Percentiles rank a stretch among this genome's conserved stretches.
Evolutionary conservation across 1,140 invertebrate species (phyloP).

Genomic region (Pantala flavescens): DNA sequence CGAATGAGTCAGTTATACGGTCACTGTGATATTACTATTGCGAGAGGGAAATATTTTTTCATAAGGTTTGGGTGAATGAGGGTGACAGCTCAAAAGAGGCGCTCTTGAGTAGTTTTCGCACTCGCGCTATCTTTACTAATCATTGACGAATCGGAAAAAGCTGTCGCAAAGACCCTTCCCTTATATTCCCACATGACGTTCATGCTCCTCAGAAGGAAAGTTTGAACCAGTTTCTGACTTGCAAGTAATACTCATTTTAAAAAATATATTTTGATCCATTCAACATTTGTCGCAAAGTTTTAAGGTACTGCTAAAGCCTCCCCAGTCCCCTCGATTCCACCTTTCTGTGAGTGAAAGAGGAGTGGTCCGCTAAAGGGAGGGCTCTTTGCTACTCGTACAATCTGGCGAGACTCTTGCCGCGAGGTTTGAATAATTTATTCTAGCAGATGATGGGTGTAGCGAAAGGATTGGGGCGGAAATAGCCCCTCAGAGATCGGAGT

Average conservation of each 20-base stretch:
- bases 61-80: not conserved
- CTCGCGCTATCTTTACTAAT: no score
- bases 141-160: not conserved
- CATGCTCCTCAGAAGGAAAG: no score
- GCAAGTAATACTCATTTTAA: no score
- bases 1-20: not conserved
- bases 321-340: not conserved
- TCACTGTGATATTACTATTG: not conserved
- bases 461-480: not conserved
- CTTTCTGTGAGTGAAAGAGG: not conserved
- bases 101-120: not conserved
- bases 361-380: not conserved
- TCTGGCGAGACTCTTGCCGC: not conserved
- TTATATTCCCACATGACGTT: not conserved
- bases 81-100: not conserved
- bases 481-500: not conserved
- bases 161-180: not conserved
- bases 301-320: no score
- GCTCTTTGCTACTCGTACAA: not conserved
- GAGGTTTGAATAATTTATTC: slow-evolving; percentile 8
- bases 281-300: no score
- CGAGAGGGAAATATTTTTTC: not conserved
- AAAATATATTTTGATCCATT: no score
- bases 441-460: not conserved
- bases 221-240: no score